Percentiles rank a stretch among this genome's conserved stretches.
Conservation (phyloP, 2,113 vertebrate species). For the Jacana jacana region DNA sequence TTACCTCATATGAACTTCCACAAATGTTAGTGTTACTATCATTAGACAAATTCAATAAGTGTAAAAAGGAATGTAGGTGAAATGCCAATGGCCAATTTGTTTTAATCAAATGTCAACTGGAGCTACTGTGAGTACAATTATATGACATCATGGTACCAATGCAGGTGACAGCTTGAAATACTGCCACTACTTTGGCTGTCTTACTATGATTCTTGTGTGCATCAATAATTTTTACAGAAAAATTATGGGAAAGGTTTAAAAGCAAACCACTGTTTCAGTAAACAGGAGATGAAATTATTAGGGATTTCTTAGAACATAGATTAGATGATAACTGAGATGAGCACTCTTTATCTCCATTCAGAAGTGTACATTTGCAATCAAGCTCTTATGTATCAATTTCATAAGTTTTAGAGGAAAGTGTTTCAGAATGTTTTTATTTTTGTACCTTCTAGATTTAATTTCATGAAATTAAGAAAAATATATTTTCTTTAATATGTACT, state of each 20-base stretch:
- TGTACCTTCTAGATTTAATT: background rate
- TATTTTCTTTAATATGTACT: background rate
- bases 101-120: background rate
- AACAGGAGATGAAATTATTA: background rate
- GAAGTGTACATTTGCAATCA: accelerated
- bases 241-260: background rate
- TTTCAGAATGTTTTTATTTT: background rate
- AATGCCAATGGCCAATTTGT: background rate
- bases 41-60: background rate
- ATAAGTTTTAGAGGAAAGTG: background rate
- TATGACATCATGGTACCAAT: background rate
- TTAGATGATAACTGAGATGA: background rate
- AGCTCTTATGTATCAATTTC: background rate
- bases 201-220: background rate
- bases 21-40: background rate
- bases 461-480: background rate
- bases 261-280: background rate
- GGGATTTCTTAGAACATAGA: background rate
- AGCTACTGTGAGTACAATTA: background rate
- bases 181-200: background rate
- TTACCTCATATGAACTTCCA: accelerated
- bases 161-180: background rate
- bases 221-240: background rate
- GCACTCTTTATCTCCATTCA: background rate
- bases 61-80: background rate